These are phyloP conservation scores for Menidia menidia DNA, from an alignment of 2,797 vertebrate species.

Conservation along the genomic window DNA sequence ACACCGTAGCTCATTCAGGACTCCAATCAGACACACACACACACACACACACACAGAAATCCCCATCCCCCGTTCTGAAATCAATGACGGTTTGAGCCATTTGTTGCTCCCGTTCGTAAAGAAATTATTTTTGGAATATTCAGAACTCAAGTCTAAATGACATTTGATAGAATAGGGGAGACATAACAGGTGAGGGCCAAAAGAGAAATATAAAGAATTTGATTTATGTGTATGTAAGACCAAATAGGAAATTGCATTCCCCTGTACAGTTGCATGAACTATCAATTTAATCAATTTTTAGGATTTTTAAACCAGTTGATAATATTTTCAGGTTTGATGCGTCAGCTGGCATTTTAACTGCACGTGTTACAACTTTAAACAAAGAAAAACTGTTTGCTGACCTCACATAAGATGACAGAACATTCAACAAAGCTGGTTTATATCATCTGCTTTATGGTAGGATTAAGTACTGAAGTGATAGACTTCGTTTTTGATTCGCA, in stretches of 20 bases:
- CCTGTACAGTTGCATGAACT: too few relatives aligned
- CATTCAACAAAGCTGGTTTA: slow-evolving; percentile 39
- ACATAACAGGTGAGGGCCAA: too few relatives aligned
- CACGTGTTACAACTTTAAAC: slow-evolving; percentile 23
- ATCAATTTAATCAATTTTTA: not conserved
- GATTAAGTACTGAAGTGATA: slow-evolving; percentile 14
- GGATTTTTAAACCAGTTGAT: slow-evolving; percentile 8
- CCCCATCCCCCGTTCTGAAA: not conserved
- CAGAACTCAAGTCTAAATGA: too few relatives aligned
- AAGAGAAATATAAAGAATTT: too few relatives aligned
- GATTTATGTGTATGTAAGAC: too few relatives aligned
- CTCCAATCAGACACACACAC: slow-evolving; percentile 45
- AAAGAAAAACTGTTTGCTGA: slow-evolving; percentile 12
- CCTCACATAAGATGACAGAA: slow-evolving; percentile 15
- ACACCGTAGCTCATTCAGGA: slow-evolving; percentile 50
- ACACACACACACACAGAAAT: slow-evolving; percentile 20
- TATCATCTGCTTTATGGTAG: slow-evolving; percentile 16
- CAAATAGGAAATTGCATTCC: too few relatives aligned
- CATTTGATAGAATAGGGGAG: too few relatives aligned
- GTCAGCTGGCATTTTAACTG: slow-evolving; percentile 36
- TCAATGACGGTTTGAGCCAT: not conserved
- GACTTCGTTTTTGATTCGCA: slow-evolving; percentile 23
- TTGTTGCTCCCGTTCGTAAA: not conserved
- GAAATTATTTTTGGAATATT: not conserved
- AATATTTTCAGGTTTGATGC: slow-evolving; percentile 20